phyloP scores from a whole-genome alignment of 64 coral and sea anemone species.

The Stichodactyla mertensii region DNA sequence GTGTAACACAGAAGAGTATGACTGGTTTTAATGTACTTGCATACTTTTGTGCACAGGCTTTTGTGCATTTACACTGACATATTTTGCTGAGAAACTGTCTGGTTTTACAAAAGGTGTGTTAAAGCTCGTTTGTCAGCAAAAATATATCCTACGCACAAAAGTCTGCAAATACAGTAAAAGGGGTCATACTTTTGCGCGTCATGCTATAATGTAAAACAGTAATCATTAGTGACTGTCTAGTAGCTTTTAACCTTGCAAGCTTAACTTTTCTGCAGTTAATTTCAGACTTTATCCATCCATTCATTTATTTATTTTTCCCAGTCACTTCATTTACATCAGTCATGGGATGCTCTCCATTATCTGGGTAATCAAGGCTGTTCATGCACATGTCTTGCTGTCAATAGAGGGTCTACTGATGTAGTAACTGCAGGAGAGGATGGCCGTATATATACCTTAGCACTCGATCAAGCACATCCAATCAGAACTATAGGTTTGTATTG shows the following conservation, averaged over 20 bases:
- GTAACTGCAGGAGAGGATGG: slow-evolving; percentile 84
- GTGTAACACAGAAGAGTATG: background rate
- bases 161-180: too few species aligned
- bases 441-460: slow-evolving; percentile 53
- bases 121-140: too few species aligned
- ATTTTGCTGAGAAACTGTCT: too few species aligned
- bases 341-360: slow-evolving; percentile 60
- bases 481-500: slow-evolving; percentile 68
- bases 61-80: too few species aligned
- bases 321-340: slow-evolving; percentile 7
- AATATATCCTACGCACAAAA: too few species aligned
- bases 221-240: too few species aligned
- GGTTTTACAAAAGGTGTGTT: too few species aligned
- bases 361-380: slow-evolving; percentile 35
- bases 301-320: background rate
- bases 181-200: too few species aligned
- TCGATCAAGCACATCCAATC: slow-evolving; percentile 71
- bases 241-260: too few species aligned
- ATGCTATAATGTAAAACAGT: too few species aligned
- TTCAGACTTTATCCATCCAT: background rate
- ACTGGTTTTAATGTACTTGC: background rate
- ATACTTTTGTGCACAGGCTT: too few species aligned
- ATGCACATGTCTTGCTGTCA: slow-evolving; percentile 78
- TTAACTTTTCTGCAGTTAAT: background rate
- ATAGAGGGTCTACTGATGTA: slow-evolving; percentile 43